A percentile compares a stretch with the other conserved stretches of the same genome.
These are phyloP conservation scores for Mesochorus sp. DNA, from an alignment of 2,888 invertebrate species.

Conservation along the genomic window DNA sequence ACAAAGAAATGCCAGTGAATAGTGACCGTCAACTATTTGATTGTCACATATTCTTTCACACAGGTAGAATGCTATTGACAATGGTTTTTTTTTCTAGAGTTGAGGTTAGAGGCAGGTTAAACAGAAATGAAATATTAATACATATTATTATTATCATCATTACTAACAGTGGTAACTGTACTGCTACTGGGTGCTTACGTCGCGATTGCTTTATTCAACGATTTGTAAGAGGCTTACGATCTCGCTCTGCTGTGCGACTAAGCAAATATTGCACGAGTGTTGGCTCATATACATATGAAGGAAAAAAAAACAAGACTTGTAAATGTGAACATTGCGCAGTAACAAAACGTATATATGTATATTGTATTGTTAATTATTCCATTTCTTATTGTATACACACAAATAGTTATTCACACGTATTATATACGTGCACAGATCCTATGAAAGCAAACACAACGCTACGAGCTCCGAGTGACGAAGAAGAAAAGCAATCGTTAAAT, in stretches of 20 bases:
- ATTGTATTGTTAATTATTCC: not conserved
- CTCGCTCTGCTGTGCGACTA: not conserved
- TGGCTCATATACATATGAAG: not conserved
- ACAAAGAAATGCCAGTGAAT: too few relatives aligned
- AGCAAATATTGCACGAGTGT: not conserved
- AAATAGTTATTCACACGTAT: not conserved
- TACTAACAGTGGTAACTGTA: too few relatives aligned
- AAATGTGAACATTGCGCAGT: constrained; percentile 6
- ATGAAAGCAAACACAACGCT: not conserved
- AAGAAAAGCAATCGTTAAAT: constrained; percentile 29
- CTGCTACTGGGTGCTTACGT: too few relatives aligned
- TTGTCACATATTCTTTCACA: too few relatives aligned
- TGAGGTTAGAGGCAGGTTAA: too few relatives aligned
- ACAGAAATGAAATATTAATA: too few relatives aligned
- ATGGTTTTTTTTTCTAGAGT: too few relatives aligned
- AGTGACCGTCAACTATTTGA: too few relatives aligned
- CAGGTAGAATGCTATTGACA: too few relatives aligned
- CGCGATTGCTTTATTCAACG: constrained; percentile 5
- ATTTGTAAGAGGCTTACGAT: constrained; percentile 34
- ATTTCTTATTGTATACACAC: not conserved
- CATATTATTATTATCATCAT: not conserved
- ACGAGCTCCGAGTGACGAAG: not conserved
- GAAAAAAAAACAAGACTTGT: too few relatives aligned
- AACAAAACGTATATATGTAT: not conserved
- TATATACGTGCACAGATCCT: not conserved